Percentiles rank a stretch among this genome's conserved stretches.
phyloP scores from a whole-genome alignment of 2,797 vertebrate species.

The Tympanoctomys barrerae region DNA sequence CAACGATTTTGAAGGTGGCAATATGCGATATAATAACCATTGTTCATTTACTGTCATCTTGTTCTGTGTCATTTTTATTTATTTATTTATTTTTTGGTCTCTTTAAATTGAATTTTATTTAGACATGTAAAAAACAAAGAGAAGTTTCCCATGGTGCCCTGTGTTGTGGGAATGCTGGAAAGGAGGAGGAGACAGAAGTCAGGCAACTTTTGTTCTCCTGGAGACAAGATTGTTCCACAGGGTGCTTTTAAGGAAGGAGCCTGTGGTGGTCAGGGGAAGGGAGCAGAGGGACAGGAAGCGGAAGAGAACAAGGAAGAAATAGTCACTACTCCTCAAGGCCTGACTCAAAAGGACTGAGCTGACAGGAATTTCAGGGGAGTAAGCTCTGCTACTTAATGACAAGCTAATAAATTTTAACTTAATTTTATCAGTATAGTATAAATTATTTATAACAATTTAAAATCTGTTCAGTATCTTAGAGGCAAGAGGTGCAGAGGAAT shows the following conservation, averaged over 20 bases:
- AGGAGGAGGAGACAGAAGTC: not conserved
- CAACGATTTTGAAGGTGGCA: too few species aligned
- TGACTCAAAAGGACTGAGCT: not conserved
- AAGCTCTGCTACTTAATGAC: not conserved
- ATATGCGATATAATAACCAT: too few species aligned
- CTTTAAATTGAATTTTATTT: not conserved
- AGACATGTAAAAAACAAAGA: not conserved
- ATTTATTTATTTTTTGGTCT: too few species aligned
- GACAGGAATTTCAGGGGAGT: not conserved
- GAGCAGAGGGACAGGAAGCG: not conserved
- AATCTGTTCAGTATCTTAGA: constrained; percentile 7
- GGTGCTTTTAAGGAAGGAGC: not conserved
- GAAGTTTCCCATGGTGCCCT: not conserved
- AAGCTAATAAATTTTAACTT: not conserved
- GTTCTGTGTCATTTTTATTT: too few species aligned
- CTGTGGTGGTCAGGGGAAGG: too few species aligned
- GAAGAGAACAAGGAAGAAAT: not conserved
- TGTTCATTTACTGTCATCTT: too few species aligned
- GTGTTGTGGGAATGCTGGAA: not conserved
- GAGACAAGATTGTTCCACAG: not conserved
- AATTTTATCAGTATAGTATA: not conserved
- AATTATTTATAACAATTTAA: not conserved
- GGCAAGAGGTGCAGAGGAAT: not conserved
- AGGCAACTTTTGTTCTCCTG: not conserved
- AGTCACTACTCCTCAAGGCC: not conserved